phyloP scores from a whole-genome alignment of 2,888 invertebrate genomes.

The Sphaerophoria taeniata region DNA sequence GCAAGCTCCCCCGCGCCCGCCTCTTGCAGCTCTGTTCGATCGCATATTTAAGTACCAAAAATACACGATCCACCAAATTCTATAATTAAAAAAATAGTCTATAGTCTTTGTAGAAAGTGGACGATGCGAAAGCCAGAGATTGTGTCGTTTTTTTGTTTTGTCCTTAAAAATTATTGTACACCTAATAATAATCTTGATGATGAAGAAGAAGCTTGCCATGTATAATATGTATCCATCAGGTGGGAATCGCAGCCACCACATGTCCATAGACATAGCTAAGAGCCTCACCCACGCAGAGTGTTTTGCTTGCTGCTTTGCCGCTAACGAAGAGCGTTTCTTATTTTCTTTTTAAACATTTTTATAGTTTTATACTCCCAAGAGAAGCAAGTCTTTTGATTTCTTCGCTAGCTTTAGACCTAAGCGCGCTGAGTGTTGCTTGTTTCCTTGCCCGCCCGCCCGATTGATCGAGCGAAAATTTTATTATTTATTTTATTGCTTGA shows the following conservation, averaged over 20 bases:
- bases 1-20: constrained; percentile 44
- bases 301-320: constrained; percentile 42
- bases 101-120: constrained; percentile 34
- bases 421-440: constrained; percentile 38
- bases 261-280: too few species aligned
- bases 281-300: constrained; percentile 65
- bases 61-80: constrained; percentile 54
- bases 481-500: constrained; percentile 32
- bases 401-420: constrained; percentile 48
- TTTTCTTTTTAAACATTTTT: background rate
- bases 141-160: constrained; percentile 52
- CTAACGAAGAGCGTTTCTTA: constrained; percentile 58
- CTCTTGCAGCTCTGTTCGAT: constrained; percentile 47
- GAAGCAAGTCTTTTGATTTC: constrained; percentile 54
- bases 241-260: constrained; percentile 46
- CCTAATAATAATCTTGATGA: constrained; percentile 74
- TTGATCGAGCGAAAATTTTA: constrained; percentile 32
- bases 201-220: constrained; percentile 69
- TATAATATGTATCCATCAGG: constrained; percentile 68
- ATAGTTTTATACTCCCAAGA: constrained; percentile 15
- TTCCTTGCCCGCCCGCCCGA: constrained; percentile 25
- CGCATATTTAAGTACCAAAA: constrained; percentile 56
- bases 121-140: constrained; percentile 42
- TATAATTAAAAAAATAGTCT: constrained; percentile 51
- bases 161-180: constrained; percentile 72